These are phyloP conservation scores for Smittia aterrima DNA, from an alignment of 2,888 invertebrate species.

Conservation along the genomic window DNA sequence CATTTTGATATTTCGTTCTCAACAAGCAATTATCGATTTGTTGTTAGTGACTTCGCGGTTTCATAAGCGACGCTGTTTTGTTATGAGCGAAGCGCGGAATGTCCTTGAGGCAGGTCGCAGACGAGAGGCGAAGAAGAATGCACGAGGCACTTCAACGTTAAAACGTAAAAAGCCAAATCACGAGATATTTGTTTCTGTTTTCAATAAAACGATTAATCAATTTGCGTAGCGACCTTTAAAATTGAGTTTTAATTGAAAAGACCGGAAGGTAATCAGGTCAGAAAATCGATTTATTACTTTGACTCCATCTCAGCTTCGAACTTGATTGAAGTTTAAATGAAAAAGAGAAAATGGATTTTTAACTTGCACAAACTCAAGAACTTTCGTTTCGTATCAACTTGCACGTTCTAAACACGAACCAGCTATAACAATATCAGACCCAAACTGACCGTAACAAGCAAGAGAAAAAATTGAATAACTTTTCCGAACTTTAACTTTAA, in stretches of 20 bases:
- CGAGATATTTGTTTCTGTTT: no score
- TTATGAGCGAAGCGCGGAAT: not conserved
- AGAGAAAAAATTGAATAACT: constrained; percentile 15
- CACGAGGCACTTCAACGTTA: not conserved
- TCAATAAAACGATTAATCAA: no score
- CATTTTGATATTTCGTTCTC: not conserved
- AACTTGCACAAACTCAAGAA: constrained; percentile 2
- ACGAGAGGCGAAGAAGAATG: not conserved
- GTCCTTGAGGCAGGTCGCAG: constrained; percentile 39
- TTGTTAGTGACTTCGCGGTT: not conserved
- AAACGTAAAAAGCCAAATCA: not conserved
- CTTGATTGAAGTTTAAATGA: not conserved
- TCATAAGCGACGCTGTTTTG: not conserved
- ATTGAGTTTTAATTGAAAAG: constrained; percentile 4
- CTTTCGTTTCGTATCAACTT: not conserved
- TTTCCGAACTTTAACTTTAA: not conserved
- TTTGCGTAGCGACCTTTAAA: no score
- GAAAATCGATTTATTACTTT: constrained; percentile 33
- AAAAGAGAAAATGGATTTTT: not conserved
- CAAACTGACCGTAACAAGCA: not conserved
- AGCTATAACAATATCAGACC: not conserved
- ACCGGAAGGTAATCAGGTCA: constrained; percentile 19
- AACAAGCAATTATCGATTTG: constrained; percentile 21
- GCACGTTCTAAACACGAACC: not conserved
- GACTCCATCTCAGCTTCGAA: constrained; percentile 24